Evolutionary conservation across 2,888 invertebrate species (phyloP), one percentile per base, ranked within the genome.

Genomic region (Lasius fuliginosus): DNA sequence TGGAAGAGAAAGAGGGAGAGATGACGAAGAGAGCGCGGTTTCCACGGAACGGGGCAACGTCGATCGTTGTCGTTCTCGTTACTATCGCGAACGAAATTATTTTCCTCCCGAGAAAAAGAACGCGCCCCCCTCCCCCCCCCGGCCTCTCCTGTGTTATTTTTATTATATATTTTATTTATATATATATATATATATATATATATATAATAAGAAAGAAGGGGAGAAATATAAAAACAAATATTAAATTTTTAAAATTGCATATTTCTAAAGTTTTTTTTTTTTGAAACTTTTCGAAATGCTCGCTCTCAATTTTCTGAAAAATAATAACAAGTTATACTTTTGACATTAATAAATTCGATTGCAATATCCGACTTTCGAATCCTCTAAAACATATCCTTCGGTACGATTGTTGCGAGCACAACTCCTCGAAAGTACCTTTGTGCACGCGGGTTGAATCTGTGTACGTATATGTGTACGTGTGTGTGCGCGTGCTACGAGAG

Each of bases 41-140:
- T 76, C 49, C 30, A 40, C 64, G 53, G 64, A 15, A 74, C 49
- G 81, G 74, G 74, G 60, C 46, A 36, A 75, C 75, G 46, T 53
- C 82, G 77, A 75, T 75, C 82, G 79, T 79, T 79, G 79, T 79
- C 79, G 71, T 79, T 79, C 71, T 79, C 79, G 79, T 79, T 79
- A 79, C 79, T 46, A 71, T 79, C 79, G 71, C 71, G 79, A 79
- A 71, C 71, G 58, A 79, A 79, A 79, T 79, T 79, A 79, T 79
- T 79, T 79, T 79, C 33, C 79, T 79, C 71, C 60, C 60, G 79
- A 79, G 79, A 23, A 79, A 79, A 71, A 79, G 58, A 71, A 79
- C 58, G 58, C 23, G n/a, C n/a, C n/a, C n/a, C n/a, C n/a, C n/a
- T n/a, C n/a, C n/a, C 42, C 27, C 42, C 36, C 60, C 64, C 18